Conservation (phyloP, 2,113 vertebrate genomes). For the Heteronetta atricapilla region DNA sequence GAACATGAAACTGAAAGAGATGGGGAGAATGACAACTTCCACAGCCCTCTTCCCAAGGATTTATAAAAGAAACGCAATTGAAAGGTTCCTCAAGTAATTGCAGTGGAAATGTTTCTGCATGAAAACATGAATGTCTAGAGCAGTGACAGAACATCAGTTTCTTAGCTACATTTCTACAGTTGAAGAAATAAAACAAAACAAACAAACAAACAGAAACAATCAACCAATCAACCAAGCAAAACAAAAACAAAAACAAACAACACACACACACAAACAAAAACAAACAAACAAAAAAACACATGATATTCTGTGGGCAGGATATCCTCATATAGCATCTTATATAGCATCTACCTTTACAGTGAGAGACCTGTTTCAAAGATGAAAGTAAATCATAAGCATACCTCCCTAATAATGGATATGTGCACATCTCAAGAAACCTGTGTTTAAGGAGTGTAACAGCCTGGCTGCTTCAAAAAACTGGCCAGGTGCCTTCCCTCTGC, state of each 20-base stretch:
- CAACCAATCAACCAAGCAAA: no score
- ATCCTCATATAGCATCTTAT: rapidly evolving
- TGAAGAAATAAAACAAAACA: background rate
- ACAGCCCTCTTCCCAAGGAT: background rate
- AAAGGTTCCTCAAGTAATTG: background rate
- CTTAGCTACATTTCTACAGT: background rate
- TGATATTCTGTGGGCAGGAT: background rate
- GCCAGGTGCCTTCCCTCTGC: rapidly evolving
- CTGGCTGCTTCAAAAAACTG: background rate
- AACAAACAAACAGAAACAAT: no score
- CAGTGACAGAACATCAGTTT: background rate
- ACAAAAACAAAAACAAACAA: background rate
- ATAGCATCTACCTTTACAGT: background rate
- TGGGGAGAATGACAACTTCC: background rate
- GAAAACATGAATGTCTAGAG: rapidly evolving
- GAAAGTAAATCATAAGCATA: background rate
- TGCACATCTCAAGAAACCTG: background rate
- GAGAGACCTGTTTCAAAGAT: background rate
- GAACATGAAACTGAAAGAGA: background rate
- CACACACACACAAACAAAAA: no score
- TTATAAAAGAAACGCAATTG: background rate
- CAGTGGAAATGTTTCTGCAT: background rate
- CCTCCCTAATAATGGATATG: background rate
- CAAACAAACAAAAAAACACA: no score
- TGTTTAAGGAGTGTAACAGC: background rate